Evolutionary conservation across 2,113 vertebrate genomes (phyloP), one percentile per base, ranked within the genome.

Genomic region (Carassius gibelio): DNA sequence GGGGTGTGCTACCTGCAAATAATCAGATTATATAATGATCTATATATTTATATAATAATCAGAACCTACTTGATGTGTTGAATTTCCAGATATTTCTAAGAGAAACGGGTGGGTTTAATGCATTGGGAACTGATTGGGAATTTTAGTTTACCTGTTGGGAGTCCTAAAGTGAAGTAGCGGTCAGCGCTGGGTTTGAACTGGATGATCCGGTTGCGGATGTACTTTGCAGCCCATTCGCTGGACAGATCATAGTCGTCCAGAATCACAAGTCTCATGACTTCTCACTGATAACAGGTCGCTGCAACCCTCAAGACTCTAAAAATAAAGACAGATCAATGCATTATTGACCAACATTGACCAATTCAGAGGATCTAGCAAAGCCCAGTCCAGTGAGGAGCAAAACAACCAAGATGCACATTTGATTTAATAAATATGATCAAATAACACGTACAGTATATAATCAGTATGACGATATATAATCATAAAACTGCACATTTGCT

Each of bases 221-320:
- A 99, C 88, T 98, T 99, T 50, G 98, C 98, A 84, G 98, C 98
- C 98, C 98, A 99, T 89, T 98, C 97, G 75, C 98, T 99, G 82
- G 97, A 96, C 93, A 95, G 92, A 45, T 98, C 95, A 85, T 99
- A 99, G 84, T 98, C 95, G 82, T 99, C 97, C 88, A 99, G 96
- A 88, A 99, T 99, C 23, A 99, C 96, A 81, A 99, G 95, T 89
- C 97, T 97, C 98, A 99, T 99, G 91, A 59, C 92, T 48, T 59
- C 34, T 52, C 45, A 48, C 80, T 21, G 79, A 81, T 5, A 17
- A 3, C n/a, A 81, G 61, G 8, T 48, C 36, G n/a, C 9, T 42
- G 38, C 19, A 23, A 81, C 7, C 80, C 30, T 68, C 8, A 57
- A 79, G 71, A 45, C 4, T 71, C n/a, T 66, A n/a, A 26, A 84